Evolutionary conservation across 1,140 invertebrate genomes (phyloP).

Genomic region (Rhizoglyphus robini): DNA sequence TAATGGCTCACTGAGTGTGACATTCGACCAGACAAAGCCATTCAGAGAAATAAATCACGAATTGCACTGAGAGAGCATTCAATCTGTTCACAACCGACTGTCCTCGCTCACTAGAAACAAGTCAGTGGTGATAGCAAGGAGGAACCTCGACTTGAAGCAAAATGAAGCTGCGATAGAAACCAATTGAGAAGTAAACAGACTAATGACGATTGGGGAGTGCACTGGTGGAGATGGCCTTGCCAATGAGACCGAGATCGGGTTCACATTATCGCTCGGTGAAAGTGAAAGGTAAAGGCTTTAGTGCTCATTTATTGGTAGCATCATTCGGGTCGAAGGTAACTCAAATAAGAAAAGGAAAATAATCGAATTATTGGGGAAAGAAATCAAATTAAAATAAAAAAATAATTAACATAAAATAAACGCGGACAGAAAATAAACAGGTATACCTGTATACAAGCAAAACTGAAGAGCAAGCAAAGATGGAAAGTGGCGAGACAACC

Average conservation of each 20-base stretch:
- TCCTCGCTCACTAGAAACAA: too few species aligned
- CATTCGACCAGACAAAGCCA: too few species aligned
- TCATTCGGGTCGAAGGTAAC: constrained; percentile 17
- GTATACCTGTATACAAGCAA: constrained; percentile 18
- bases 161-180: constrained; percentile 54
- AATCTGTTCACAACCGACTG: constrained; percentile 24
- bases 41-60: background rate
- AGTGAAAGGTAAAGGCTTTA: too few species aligned
- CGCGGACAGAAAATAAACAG: constrained; percentile 22
- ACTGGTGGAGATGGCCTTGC: constrained; percentile 52
- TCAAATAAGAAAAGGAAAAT: background rate
- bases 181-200: too few species aligned
- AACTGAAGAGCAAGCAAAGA: background rate
- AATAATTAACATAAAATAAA: constrained; percentile 17
- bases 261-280: too few species aligned
- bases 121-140: too few species aligned
- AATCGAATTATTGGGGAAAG: background rate
- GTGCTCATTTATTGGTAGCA: too few species aligned
- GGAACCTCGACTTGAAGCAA: too few species aligned
- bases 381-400: constrained; percentile 21
- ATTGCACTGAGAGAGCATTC: too few species aligned
- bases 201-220: too few species aligned
- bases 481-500: constrained; percentile 17
- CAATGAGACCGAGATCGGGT: constrained; percentile 65
- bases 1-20: background rate